phyloP scores from a whole-genome alignment of 2,797 vertebrate species.

The Acrossocheilus wenchowensis region DNA sequence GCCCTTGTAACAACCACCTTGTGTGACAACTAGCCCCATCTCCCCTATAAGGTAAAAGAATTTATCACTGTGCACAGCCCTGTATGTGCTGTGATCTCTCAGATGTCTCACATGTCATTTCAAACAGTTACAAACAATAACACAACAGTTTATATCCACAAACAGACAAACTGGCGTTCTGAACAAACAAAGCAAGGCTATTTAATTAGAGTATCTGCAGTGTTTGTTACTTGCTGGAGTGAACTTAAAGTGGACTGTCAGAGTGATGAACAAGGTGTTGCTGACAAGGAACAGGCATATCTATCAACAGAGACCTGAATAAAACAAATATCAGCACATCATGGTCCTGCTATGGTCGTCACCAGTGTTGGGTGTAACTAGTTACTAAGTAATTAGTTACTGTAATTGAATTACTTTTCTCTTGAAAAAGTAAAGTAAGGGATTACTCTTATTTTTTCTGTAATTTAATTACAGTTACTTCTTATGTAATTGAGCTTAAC shows the following conservation, averaged over 20 bases:
- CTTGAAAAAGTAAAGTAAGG: too few species aligned
- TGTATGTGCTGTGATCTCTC: background rate
- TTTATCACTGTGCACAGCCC: background rate
- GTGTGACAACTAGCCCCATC: background rate
- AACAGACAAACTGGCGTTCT: conserved; percentile 5
- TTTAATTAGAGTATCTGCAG: background rate
- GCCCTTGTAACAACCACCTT: background rate
- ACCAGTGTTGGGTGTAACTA: too few species aligned
- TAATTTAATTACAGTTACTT: too few species aligned
- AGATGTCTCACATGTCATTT: conserved; percentile 1
- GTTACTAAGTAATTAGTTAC: too few species aligned
- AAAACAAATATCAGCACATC: background rate
- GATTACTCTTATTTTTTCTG: too few species aligned
- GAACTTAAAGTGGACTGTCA: conserved; percentile 16
- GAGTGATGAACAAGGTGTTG: conserved; percentile 2
- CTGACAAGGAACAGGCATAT: conserved; percentile 23
- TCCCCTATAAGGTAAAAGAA: conserved; percentile 8
- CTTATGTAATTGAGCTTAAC: too few species aligned
- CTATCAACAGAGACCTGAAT: background rate
- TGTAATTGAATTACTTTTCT: too few species aligned
- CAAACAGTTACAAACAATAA: conserved; percentile 17
- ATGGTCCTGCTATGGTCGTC: background rate
- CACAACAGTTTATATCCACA: background rate
- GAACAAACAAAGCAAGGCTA: conserved; percentile 8
- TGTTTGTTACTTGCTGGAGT: conserved; percentile 22